Percentiles rank a stretch among this genome's conserved stretches.
phyloP scores from a whole-genome alignment of 2,113 vertebrate species.

The Ammodytes dubius region DNA sequence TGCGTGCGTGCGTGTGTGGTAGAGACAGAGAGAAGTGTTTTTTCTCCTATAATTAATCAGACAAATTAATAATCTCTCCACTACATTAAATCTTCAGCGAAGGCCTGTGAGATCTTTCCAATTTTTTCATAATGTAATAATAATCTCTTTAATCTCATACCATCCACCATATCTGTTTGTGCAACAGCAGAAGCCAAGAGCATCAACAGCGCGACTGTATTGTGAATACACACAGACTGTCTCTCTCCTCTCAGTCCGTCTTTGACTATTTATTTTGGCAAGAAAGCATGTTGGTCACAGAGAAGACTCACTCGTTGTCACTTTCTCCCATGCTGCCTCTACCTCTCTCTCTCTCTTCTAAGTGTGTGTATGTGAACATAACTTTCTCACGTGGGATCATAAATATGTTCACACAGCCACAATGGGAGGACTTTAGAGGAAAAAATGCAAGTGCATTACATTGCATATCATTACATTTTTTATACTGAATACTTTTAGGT shows the following conservation, averaged over 20 bases:
- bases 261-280: constrained; percentile 33
- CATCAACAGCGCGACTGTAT: constrained; percentile 23
- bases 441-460: background rate
- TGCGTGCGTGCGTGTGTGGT: background rate
- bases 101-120: background rate
- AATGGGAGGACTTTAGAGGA: background rate
- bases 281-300: constrained; percentile 5
- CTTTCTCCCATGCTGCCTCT: background rate
- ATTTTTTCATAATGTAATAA: background rate
- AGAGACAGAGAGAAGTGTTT: background rate
- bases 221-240: constrained; percentile 42
- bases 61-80: background rate
- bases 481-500: background rate
- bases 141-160: background rate
- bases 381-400: background rate
- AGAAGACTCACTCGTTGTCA: background rate
- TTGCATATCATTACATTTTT: too few species aligned
- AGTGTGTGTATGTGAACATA: constrained; percentile 28
- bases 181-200: constrained; percentile 15
- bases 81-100: background rate
- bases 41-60: background rate
- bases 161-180: constrained; percentile 20
- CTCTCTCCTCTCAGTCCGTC: background rate
- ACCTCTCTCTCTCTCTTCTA: background rate
- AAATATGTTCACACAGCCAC: background rate